Percentiles rank a stretch among this genome's conserved stretches.
phyloP scores from a whole-genome alignment of 2,113 vertebrate genomes.

The Dicrurus megarhynchus region DNA sequence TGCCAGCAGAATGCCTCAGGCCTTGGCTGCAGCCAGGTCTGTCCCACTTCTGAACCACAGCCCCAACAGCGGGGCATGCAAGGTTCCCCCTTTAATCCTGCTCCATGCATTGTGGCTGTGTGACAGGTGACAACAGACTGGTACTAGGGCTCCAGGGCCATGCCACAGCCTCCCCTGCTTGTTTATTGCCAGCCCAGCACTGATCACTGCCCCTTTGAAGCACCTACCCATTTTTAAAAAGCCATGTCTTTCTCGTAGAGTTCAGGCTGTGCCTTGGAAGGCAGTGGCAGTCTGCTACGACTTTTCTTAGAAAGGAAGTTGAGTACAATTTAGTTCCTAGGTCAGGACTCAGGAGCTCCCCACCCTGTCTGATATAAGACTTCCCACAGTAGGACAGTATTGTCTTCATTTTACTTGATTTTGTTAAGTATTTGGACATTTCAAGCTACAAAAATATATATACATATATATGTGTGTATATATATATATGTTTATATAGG shows the following conservation, averaged over 20 bases:
- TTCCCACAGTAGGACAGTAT: neutral
- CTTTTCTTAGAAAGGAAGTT: neutral
- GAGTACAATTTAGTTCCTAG: neutral
- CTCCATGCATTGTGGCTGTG: neutral
- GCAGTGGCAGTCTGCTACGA: neutral
- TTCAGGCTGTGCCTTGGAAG: neutral
- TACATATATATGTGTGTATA: fast-evolving
- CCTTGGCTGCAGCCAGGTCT: neutral
- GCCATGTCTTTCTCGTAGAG: neutral
- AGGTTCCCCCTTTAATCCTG: neutral
- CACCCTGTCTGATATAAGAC: fast-evolving
- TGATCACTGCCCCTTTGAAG: neutral
- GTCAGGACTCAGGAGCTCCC: neutral
- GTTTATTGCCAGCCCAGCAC: neutral
- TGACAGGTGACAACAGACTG: neutral
- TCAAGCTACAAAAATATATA: neutral
- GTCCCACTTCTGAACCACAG: neutral
- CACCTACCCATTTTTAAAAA: neutral
- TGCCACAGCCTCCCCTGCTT: neutral
- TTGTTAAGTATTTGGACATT: neutral
- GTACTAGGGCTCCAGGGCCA: neutral
- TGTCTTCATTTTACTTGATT: neutral
- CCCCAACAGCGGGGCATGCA: neutral
- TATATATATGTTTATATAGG: no score
- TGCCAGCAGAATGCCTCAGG: neutral